These are phyloP conservation scores for Hemicrepidius hirtus DNA, from an alignment of 2,888 invertebrate species.

Conservation along the genomic window DNA sequence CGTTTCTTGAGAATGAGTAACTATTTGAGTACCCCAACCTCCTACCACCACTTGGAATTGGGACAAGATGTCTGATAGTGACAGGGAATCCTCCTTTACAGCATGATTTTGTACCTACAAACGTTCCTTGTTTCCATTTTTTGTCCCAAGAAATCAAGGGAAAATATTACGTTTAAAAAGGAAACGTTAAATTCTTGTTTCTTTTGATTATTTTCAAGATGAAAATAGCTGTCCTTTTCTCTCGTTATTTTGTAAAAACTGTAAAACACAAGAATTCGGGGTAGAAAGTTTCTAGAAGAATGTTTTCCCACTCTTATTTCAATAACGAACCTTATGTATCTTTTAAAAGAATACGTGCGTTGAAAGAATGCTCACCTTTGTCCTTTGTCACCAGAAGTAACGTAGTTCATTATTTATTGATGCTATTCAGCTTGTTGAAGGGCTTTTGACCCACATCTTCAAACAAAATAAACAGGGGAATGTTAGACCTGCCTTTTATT, in stretches of 20 bases:
- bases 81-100: no score
- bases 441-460: constrained; percentile 45
- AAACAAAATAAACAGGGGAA: constrained; percentile 44
- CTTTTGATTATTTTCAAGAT: no score
- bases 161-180: no score
- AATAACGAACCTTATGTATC: constrained; percentile 35
- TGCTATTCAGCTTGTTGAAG: constrained; percentile 43
- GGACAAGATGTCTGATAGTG: no score
- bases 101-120: no score
- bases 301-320: constrained; percentile 25
- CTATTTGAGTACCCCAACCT: no score
- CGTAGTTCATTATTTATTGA: constrained; percentile 49
- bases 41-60: no score
- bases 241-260: neutral
- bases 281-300: neutral
- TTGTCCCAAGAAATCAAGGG: no score
- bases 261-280: neutral
- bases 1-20: no score
- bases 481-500: constrained; percentile 19
- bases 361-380: constrained; percentile 49
- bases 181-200: no score
- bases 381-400: constrained; percentile 48
- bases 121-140: no score
- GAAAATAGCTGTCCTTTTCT: no score
- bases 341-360: constrained; percentile 47